Base-by-base conservation (phyloP, 2,797 vertebrate species). In the Acestrorhynchus altus region DNA sequence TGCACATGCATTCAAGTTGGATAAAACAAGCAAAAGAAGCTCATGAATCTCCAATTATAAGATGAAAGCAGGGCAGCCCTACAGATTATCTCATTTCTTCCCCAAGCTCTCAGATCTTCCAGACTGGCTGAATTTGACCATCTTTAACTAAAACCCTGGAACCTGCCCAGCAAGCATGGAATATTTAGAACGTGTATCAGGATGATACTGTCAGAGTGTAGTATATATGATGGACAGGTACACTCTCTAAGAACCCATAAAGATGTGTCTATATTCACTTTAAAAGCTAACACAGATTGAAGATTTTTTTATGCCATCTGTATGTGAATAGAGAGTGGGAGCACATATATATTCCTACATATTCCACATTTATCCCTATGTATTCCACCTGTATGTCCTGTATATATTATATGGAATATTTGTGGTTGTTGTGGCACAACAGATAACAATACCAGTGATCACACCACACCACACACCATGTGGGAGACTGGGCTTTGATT, bases 41-140 rank as follows among this genome's bases (percentile, higher is more conserved):
- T 60, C 22, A 76, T 80, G 20, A 76, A 76, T 72, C 74, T 76
- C 28, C 76, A 77, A 72, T 81, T 77, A 81, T 61, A 67, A 68
- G 28, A 81, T 76, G 63, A 81, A 81, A 63, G 69, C 61, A 18
- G 47, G 65, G 51, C 61, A 76, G 42, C 9, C 49, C n/a, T 20
- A 52, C 42, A 74, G 79, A 80, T 72, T 81, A 81, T 52, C 46
- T 40, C 20, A 78, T 42, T 61, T 72, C 52, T 71, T 59, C 28
- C 67, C 65, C 61, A 72, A 76, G 76, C 24, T 31, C 61, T 54
- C 49, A 47, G 24, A 66, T 71, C 64, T 76, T n/a, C 72, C 49
- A 67, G 18, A 66, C 54, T 24, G 42, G 22, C 44, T 71, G 8
- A 20, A 44, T 68, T 51, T 35, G 31, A 6, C 31, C 31, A 35